Conservation (phyloP, 2,797 vertebrate genomes). For the Malacoraja senta region DNA sequence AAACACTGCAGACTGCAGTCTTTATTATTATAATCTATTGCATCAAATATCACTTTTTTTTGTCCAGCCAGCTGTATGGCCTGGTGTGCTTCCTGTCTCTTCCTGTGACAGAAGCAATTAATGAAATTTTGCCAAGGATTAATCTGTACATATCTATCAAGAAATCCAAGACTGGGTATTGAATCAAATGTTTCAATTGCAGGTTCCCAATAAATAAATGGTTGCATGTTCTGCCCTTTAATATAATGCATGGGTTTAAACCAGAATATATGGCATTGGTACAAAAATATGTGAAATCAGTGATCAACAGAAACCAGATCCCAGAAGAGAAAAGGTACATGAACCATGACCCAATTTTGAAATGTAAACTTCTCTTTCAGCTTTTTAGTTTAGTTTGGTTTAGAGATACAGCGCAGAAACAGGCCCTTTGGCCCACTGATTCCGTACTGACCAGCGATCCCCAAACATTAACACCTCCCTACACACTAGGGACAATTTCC, state of each 20-base stretch:
- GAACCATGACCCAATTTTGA: not conserved
- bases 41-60: not conserved
- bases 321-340: not conserved
- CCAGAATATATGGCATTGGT: too few species aligned
- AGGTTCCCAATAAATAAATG: not conserved
- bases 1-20: not conserved
- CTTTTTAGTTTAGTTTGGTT: too few species aligned
- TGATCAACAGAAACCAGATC: not conserved
- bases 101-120: not conserved
- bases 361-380: not conserved
- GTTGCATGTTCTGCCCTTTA: not conserved
- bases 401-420: too few species aligned
- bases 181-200: not conserved
- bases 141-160: not conserved
- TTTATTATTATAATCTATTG: not conserved
- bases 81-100: not conserved
- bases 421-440: too few species aligned
- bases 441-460: too few species aligned
- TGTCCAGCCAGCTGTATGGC: not conserved
- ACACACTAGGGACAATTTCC: too few species aligned
- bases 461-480: too few species aligned
- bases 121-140: not conserved
- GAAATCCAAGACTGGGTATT: not conserved
- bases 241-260: not conserved
- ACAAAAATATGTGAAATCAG: not conserved